phyloP scores from a whole-genome alignment of 35 echinoderm and acorn worm genomes.

The Hemicentrotus pulcherrimus region DNA sequence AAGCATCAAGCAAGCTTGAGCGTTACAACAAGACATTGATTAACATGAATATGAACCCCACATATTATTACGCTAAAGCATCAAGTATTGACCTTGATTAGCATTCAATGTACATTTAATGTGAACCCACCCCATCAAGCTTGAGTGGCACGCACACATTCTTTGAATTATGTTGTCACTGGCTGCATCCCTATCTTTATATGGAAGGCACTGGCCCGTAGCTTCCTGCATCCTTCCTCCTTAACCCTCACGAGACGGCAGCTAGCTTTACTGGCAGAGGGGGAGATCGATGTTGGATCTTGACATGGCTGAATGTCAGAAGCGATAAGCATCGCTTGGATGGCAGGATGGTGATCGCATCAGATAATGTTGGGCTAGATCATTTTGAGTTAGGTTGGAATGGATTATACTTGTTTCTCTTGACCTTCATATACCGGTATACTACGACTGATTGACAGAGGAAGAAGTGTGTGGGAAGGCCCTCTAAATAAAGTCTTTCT shows the following conservation, averaged over 20 bases:
- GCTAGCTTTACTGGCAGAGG: not conserved
- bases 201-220: not conserved
- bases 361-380: not conserved
- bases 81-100: too few species aligned
- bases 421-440: not conserved
- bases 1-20: too few species aligned
- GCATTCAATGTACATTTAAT: not conserved
- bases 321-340: not conserved
- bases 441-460: not conserved
- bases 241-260: not conserved
- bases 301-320: not conserved
- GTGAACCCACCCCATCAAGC: not conserved
- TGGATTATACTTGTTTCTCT: not conserved
- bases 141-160: not conserved
- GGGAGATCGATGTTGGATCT: not conserved
- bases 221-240: not conserved
- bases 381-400: not conserved
- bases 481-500: not conserved
- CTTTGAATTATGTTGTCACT: slow-evolving; percentile 19
- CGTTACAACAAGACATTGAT: too few species aligned
- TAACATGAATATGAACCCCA: too few species aligned
- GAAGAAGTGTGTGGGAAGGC: not conserved
- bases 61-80: too few species aligned
- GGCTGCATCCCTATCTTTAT: slow-evolving; percentile 1
- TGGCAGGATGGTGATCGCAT: not conserved